phyloP scores from a whole-genome alignment of 2,888 invertebrate genomes.

The Quadriops clusia region DNA sequence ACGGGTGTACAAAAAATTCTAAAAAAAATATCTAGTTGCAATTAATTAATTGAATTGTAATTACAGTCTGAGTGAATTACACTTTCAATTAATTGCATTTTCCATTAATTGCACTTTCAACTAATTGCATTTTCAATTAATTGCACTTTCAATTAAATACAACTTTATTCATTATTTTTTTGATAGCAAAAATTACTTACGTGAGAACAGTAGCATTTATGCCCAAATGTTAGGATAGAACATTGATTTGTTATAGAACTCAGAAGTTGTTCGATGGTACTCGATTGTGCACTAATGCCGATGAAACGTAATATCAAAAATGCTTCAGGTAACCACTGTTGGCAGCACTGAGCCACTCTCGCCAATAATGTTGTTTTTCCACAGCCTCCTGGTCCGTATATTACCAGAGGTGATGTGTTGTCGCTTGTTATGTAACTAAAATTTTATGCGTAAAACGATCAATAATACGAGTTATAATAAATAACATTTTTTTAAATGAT shows the following conservation, averaged over 20 bases:
- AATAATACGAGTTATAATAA: background rate
- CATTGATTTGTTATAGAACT: slow-evolving; percentile 67
- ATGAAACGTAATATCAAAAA: slow-evolving; percentile 45
- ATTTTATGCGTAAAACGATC: slow-evolving; percentile 13
- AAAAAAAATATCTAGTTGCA: no score
- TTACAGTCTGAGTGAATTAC: no score
- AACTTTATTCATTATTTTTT: no score
- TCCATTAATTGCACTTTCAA: no score
- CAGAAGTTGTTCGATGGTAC: slow-evolving; percentile 56
- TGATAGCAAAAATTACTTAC: slow-evolving; percentile 39
- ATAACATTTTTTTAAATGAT: background rate
- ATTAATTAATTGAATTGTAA: no score
- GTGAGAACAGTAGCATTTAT: slow-evolving; percentile 50
- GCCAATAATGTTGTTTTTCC: slow-evolving; percentile 75
- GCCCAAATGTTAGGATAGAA: slow-evolving; percentile 55
- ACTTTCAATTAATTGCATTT: no score
- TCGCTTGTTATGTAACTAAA: slow-evolving; percentile 53
- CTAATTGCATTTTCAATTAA: no score
- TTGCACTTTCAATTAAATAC: no score
- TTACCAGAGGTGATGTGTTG: slow-evolving; percentile 51
- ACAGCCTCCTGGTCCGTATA: slow-evolving; percentile 70
- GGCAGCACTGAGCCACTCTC: slow-evolving; percentile 53
- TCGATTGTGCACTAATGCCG: slow-evolving; percentile 52
- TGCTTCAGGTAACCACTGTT: slow-evolving; percentile 51
- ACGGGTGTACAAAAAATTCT: no score